Evolutionary conservation across 2,113 vertebrate species (phyloP), one percentile per base, ranked within the genome.

Genomic region (Xenopus borealis): DNA sequence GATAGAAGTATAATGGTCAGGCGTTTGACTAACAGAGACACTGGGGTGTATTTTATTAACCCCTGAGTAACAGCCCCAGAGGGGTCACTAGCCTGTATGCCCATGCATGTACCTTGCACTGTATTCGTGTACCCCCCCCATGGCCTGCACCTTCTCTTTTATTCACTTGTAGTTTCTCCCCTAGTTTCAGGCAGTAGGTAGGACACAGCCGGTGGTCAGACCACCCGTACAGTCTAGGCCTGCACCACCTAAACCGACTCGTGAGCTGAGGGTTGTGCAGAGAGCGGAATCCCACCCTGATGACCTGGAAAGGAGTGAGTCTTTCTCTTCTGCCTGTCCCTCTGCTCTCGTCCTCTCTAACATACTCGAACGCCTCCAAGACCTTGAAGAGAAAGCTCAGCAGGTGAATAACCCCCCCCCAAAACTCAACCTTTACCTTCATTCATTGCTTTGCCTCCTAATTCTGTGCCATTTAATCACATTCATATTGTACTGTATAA

Each of bases 301-400:
- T 57, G 80, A 82, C 69, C 82, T 84, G 78, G 91, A 83, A 82
- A 82, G 80, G 78, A 81, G 81, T 71, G 81, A 89, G 83, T 78
- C 83, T 75, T 77, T 90, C 62, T 68, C 89, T 7, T 87, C 94
- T 74, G 74, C 87, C 84, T 92, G 86, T 79, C 92, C 93, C 50
- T 91, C 93, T 73, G 88, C 93, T 4, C 83, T 90, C 84, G 92
- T 91, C 69, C 92, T 98, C 78, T 89, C 91, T 17, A 93, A 95
- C 84, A 90, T 97, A 80, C 91, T 96, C 75, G 91, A 93, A 79
- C 94, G 95, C 80, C 94, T 98, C 82, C 94, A 94, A 86, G 90
- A 93, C 80, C 93, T 98, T 85, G 96, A 98, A 20, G 94, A 98
- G 71, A 91, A 93, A 86, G 86, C 95, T 82, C 92, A 92, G 72